phyloP scores from a whole-genome alignment of 2,113 vertebrate genomes.

The Psilopogon haemacephalus region DNA sequence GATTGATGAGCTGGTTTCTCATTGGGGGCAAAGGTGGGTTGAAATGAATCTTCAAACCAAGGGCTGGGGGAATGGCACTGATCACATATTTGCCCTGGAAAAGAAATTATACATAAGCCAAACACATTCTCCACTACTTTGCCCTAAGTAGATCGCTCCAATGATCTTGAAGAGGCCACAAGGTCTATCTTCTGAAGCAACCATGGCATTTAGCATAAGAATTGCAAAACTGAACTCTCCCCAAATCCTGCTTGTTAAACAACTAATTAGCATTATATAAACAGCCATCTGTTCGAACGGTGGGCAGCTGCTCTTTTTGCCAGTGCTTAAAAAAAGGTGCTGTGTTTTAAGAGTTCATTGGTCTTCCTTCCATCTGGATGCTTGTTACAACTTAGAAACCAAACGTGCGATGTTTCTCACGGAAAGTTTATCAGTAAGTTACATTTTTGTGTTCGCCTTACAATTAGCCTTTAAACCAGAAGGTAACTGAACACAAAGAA shows the following conservation, averaged over 20 bases:
- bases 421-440: not conserved
- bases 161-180: not conserved
- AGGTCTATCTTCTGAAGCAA: not conserved
- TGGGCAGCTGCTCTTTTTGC: not conserved
- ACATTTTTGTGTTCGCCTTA: not conserved
- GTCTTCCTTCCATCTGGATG: not conserved
- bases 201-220: not conserved
- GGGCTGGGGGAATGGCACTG: slow-evolving; percentile 84
- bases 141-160: not conserved
- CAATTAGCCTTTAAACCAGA: not conserved
- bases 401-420: not conserved
- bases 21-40: slow-evolving; percentile 88
- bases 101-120: slow-evolving; percentile 32
- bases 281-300: not conserved
- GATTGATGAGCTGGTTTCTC: slow-evolving; percentile 92
- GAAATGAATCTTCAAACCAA: slow-evolving; percentile 93
- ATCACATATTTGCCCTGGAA: slow-evolving; percentile 89
- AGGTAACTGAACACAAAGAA: not conserved
- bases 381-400: not conserved
- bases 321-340: not conserved
- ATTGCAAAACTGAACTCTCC: not conserved
- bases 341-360: not conserved
- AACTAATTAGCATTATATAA: not conserved
- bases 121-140: not conserved
- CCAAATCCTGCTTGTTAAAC: not conserved